Base-by-base conservation (phyloP, 2,113 vertebrate species). In the Pseudopodoces humilis region DNA sequence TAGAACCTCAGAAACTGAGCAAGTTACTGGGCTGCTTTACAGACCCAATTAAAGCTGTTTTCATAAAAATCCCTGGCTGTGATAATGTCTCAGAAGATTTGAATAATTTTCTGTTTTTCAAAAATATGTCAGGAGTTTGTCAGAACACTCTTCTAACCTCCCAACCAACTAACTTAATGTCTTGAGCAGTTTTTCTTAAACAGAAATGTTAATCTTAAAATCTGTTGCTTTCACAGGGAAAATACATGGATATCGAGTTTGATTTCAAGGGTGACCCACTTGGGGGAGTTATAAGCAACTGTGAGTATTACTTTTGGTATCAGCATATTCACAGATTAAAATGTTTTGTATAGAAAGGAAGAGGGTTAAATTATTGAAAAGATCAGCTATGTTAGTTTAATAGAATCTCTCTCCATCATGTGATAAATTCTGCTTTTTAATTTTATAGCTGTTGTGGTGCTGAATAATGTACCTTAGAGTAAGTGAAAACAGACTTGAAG, bases 211-310 rank as follows among this genome's bases (percentile, higher is more conserved):
- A 65, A 58, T 80, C 78, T 94, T 59, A 74, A 79, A 53, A 58
- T 80, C 19, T 89, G 12, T 95, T 97, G 69, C 84, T 96, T 97
- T 95, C 43, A 74, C 98, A 99, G 99, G 99, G 99, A n/a, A 99
- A 99, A 96, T 99, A 99, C 92, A 99, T 99, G 99, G 99, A 99
- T 96, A 99, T 99, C 50, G 99, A 99, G 95, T 99, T 99, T 98
- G 99, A 99, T 97, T 99, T 99, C 96, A 99, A 99, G 98, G 99
- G 99, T 35, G 99, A 99, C 94, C 99, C 99, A 4, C 97, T 99
- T 81, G 99, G 99, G 74, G 99, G 99, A 97, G 99, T 99, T 94
- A 99, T 99, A 98, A 99, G 99, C 97, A 99, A 99, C 98, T 99
- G 99, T 99, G 97, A 99, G 99, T 99, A 97, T 96, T 88, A 59